Evolutionary conservation across 2,797 vertebrate genomes (phyloP).

Genomic region (Arrhamphus sclerolepis): DNA sequence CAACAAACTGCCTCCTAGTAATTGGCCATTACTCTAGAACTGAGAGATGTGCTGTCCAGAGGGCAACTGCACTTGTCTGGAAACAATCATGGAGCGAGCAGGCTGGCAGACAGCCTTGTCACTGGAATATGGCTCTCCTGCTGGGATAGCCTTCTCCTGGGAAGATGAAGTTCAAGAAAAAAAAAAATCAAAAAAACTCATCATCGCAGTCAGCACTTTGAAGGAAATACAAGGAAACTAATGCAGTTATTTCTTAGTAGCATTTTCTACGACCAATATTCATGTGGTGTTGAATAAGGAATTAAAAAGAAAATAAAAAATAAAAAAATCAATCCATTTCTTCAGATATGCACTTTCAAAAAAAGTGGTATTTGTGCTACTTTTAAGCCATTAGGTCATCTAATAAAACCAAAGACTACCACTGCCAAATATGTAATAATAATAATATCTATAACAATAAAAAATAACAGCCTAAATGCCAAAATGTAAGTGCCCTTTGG

Average conservation of each 20-base stretch:
- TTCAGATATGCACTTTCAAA: neutral
- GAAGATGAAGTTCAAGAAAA: slow-evolving; percentile 40
- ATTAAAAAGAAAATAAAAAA: neutral
- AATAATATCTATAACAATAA: no score
- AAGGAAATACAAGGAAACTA: slow-evolving; percentile 5
- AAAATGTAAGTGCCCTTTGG: neutral
- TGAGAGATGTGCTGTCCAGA: slow-evolving; percentile 76
- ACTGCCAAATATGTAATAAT: no score
- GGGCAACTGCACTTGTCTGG: slow-evolving; percentile 80
- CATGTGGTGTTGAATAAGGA: neutral
- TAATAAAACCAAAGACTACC: neutral
- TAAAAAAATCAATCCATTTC: no score
- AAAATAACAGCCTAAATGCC: no score
- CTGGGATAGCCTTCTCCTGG: slow-evolving; percentile 49
- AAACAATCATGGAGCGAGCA: slow-evolving; percentile 79
- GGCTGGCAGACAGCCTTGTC: slow-evolving; percentile 75
- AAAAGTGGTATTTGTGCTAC: neutral
- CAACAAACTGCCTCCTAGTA: slow-evolving; percentile 80
- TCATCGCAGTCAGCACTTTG: slow-evolving; percentile 19
- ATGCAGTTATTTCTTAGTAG: neutral
- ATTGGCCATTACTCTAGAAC: slow-evolving; percentile 80
- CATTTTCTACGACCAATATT: slow-evolving; percentile 3
- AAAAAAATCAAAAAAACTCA: slow-evolving; percentile 37
- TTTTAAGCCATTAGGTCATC: slow-evolving; percentile 1
- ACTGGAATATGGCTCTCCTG: slow-evolving; percentile 60